Base-by-base conservation (phyloP, 1,140 invertebrate species). In the Procambarus clarkii region DNA sequence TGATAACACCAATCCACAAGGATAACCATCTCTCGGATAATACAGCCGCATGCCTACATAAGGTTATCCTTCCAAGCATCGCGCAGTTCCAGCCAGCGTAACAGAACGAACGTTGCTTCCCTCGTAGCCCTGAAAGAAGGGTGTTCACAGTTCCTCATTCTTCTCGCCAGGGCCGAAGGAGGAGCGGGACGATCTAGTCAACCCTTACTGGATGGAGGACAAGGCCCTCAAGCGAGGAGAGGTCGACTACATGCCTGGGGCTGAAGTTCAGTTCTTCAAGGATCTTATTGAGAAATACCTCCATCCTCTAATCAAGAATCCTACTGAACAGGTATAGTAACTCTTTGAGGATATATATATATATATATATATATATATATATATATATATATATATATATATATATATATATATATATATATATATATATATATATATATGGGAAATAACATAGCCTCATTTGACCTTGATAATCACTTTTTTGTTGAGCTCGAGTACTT, bases 191-290 rank as follows among this genome's bases (percentile, higher is more conserved):
- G 97, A 97, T 92, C 95, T 98, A 1, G 96, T 97, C 15, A 98
- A 98, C 94, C 98, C 98, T 2, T 98, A 97, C 93, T 99, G 98
- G 98, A 97, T 99, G 91, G 98, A 98, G 94, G 98, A 99, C 94
- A 96, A 97, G 0, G 97, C 97, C 87, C 95, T 99, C 50, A 97
- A 97, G 91, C 97, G 98, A 94, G 98, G 98, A 58, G 97, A 98
- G 94, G 97, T 98, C 21, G 97, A 98, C 93, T 97, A 97, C 93
- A 94, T 99, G 64, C 97, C 96, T 3, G 96, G 96, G 91, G 95
- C 96, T 60, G 98, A 99, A 95, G 96, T 97, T 78, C 95, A 96
- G 71, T 99, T 99, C 94, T 99, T 98, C 98, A 98, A 97, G 94
- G 98, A 99, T 92, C 95, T 99, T 18, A 96, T 99, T 82, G 97